A percentile compares a stretch with the other conserved stretches of the same genome.
These are phyloP conservation scores for Epistrophe eligans DNA, from an alignment of 2,888 invertebrate genomes.

Conservation along the genomic window DNA sequence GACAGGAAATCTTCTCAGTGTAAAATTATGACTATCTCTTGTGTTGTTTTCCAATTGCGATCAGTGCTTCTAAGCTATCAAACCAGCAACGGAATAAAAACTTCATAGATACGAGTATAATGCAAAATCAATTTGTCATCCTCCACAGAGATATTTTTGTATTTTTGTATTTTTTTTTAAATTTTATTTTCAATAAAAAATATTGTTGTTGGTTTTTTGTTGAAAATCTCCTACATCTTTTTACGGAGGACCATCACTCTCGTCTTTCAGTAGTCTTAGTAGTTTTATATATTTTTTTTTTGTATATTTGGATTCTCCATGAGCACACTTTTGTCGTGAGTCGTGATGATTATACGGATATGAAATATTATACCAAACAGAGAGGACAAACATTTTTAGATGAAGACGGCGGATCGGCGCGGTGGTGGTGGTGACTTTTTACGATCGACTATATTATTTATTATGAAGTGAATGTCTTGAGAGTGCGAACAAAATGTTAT, in stretches of 20 bases:
- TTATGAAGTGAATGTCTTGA: conserved; percentile 30
- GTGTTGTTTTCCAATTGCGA: conserved; percentile 29
- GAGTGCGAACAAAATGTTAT: conserved; percentile 2
- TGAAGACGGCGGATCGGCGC: neutral
- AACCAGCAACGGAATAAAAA: conserved; percentile 35
- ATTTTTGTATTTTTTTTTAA: conserved; percentile 4
- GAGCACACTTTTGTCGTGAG: conserved; percentile 68
- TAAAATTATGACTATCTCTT: neutral
- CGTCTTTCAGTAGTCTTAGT: neutral
- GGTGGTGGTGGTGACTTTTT: neutral
- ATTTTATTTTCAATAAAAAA: neutral
- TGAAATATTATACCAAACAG: conserved; percentile 52
- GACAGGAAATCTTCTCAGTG: no score
- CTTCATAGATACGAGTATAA: conserved; percentile 48
- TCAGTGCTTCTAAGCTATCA: neutral
- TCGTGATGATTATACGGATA: conserved; percentile 64
- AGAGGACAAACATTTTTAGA: conserved; percentile 47
- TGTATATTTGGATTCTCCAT: neutral
- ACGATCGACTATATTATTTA: neutral
- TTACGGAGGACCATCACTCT: neutral
- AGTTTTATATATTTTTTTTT: neutral
- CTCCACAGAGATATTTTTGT: conserved; percentile 52
- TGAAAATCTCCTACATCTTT: neutral
- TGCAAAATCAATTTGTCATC: conserved; percentile 73
- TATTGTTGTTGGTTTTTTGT: neutral